These are phyloP conservation scores for Rhogogaster chlorosoma DNA, from an alignment of 2,888 invertebrate species.

Conservation along the genomic window DNA sequence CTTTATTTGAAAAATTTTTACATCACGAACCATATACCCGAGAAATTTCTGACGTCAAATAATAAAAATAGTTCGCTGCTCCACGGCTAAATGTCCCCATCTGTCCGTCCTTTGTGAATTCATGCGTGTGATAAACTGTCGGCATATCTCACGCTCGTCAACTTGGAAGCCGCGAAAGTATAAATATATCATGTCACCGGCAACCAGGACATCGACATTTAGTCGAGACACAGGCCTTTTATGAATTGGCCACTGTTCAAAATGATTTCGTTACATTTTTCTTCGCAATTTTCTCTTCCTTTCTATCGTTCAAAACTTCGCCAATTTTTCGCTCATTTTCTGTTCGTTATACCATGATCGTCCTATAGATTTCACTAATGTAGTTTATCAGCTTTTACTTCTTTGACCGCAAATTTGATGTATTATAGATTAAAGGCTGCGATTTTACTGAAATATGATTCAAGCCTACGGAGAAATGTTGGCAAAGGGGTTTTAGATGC, in stretches of 20 bases:
- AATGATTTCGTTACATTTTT: neutral
- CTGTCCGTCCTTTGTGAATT: constrained; percentile 13
- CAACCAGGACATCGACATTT: neutral
- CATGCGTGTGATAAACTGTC: constrained; percentile 33
- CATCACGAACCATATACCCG: neutral
- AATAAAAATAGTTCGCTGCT: constrained; percentile 26
- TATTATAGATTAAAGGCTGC: neutral
- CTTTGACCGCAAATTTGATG: neutral
- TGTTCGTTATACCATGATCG: neutral
- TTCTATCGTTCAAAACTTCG: neutral
- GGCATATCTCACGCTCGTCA: constrained; percentile 35
- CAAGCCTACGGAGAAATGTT: neutral
- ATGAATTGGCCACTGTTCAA: constrained; percentile 12
- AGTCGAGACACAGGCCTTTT: constrained; percentile 6
- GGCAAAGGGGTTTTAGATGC: neutral
- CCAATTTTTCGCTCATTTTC: neutral
- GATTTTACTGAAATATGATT: neutral
- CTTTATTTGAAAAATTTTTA: neutral
- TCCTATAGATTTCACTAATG: neutral
- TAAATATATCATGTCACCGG: constrained; percentile 30
- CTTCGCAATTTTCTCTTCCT: neutral
- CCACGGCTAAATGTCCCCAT: constrained; percentile 2
- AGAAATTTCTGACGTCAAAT: neutral
- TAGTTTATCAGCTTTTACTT: neutral
- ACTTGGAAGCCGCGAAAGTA: constrained; percentile 13